A percentile compares a stretch with the other conserved stretches of the same genome.
Conservation (phyloP, 2,113 vertebrate species). For the Odocoileus hemionus region DNA sequence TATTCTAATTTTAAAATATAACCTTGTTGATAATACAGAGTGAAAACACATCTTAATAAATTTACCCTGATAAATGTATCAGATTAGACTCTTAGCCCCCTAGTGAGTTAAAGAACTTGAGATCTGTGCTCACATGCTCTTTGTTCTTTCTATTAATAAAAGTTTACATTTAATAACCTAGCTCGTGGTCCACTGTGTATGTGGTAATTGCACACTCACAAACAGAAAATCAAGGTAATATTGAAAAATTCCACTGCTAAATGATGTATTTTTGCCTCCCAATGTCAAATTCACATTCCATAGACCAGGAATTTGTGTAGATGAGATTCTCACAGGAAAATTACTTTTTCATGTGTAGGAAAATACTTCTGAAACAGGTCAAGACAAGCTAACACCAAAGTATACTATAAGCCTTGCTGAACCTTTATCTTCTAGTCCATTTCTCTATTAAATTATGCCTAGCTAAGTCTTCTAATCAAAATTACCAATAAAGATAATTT, state of each 20-base stretch:
- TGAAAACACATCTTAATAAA: neutral
- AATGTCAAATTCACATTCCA: neutral
- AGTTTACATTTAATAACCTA: neutral
- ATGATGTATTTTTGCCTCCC: neutral
- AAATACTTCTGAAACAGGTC: neutral
- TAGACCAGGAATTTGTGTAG: neutral
- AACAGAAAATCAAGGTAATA: neutral
- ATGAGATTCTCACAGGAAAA: neutral
- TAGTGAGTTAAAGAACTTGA: neutral
- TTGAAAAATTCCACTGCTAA: neutral
- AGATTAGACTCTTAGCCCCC: neutral
- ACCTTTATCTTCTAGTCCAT: neutral
- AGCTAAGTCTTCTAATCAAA: neutral
- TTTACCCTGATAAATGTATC: neutral
- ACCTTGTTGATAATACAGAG: neutral
- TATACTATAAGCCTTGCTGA: neutral
- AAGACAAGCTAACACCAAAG: neutral
- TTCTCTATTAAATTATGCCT: neutral
- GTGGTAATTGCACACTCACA: neutral
- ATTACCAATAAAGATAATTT: neutral
- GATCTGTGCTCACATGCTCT: neutral
- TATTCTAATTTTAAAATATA: neutral
- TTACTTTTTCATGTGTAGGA: neutral
- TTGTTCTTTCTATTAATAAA: neutral
- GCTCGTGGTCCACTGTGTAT: rapidly evolving